Evolutionary conservation across 2,797 vertebrate genomes (phyloP).

Genomic region (Sphaeramia orbicularis): DNA sequence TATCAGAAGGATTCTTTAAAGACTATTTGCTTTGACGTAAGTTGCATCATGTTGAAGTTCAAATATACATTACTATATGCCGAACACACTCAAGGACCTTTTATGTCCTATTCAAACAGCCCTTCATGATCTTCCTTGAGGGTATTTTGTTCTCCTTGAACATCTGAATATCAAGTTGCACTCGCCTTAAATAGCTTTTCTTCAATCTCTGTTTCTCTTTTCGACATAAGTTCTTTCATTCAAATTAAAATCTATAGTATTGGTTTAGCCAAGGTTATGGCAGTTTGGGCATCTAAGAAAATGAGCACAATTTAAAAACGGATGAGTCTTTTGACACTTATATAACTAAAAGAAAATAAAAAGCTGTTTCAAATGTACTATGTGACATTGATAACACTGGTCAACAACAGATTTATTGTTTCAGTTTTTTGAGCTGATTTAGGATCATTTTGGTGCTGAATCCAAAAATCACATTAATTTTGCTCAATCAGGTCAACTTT

Average conservation of each 20-base stretch:
- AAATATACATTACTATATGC: slow-evolving; percentile 31
- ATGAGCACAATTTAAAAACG: background rate
- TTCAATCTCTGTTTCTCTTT: slow-evolving; percentile 64
- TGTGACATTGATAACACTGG: slow-evolving; percentile 25
- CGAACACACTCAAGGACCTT: slow-evolving; percentile 42
- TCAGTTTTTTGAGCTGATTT: no score
- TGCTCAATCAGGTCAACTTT: no score
- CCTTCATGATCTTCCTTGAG: slow-evolving; percentile 54
- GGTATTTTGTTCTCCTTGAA: slow-evolving; percentile 73
- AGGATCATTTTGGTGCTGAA: no score
- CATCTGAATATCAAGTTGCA: slow-evolving; percentile 78
- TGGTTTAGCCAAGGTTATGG: slow-evolving; percentile 66
- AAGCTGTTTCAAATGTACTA: slow-evolving; percentile 26
- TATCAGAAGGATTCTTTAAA: slow-evolving; percentile 30
- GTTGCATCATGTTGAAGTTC: slow-evolving; percentile 28
- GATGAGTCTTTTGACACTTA: background rate
- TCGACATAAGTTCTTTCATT: slow-evolving; percentile 57
- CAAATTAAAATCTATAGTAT: slow-evolving; percentile 74
- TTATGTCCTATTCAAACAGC: slow-evolving; percentile 52
- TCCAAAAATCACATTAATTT: no score
- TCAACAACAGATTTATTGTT: no score
- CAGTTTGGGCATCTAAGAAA: slow-evolving; percentile 19
- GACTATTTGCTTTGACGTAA: slow-evolving; percentile 36
- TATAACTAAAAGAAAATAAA: slow-evolving; percentile 12
- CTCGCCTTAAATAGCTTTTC: slow-evolving; percentile 74